phyloP scores from a whole-genome alignment of 2,888 invertebrate species.

The Synanthedon tipuliformis region DNA sequence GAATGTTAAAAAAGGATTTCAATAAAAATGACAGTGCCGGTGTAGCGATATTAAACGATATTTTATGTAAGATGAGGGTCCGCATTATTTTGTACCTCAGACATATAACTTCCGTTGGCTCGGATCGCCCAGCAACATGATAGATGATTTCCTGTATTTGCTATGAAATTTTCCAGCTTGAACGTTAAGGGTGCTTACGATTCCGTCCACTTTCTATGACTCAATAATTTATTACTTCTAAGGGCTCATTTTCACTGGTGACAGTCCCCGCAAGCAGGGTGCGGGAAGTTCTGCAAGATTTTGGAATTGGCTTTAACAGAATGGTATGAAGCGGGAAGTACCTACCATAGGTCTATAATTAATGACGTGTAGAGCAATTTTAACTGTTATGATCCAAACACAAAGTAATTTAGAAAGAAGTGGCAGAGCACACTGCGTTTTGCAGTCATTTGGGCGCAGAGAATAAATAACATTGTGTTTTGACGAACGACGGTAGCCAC shows the following conservation, averaged over 20 bases:
- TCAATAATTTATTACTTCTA: constrained; percentile 38
- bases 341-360: too few species aligned
- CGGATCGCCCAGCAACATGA: constrained; percentile 39
- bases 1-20: constrained; percentile 6
- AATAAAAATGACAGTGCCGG: constrained; percentile 14
- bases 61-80: constrained; percentile 27
- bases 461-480: too few species aligned
- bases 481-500: too few species aligned
- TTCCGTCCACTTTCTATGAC: constrained; percentile 33
- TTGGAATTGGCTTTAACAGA: too few species aligned
- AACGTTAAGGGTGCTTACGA: constrained; percentile 45
- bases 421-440: too few species aligned
- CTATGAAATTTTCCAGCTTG: constrained; percentile 55
- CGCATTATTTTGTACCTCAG: constrained; percentile 42
- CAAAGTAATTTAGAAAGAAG: too few species aligned
- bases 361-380: too few species aligned
- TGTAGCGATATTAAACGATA: constrained; percentile 15
- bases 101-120: constrained; percentile 40
- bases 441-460: too few species aligned
- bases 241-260: neutral
- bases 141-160: constrained; percentile 48
- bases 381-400: too few species aligned
- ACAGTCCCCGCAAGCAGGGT: neutral
- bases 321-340: too few species aligned
- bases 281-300: too few species aligned